These are phyloP conservation scores for Noctuana brunneofusca DNA, from an alignment of 2,888 invertebrate species.

Conservation along the genomic window DNA sequence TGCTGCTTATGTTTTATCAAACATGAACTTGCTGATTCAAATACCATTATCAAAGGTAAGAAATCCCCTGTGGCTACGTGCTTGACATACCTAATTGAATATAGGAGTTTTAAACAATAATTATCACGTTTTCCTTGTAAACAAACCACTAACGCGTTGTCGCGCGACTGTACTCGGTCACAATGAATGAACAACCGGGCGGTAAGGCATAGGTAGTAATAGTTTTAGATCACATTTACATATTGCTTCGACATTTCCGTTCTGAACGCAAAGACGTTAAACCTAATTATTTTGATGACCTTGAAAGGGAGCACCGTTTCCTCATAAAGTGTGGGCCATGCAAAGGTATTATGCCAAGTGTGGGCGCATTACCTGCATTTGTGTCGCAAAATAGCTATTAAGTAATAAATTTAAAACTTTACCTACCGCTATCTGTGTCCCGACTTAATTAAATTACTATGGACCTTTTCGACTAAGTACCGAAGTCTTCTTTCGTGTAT, in stretches of 20 bases:
- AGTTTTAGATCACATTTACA: constrained; percentile 67
- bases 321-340: constrained; percentile 59
- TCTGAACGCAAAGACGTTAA: constrained; percentile 52
- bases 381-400: constrained; percentile 49
- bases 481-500: too few relatives aligned
- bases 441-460: constrained; percentile 20
- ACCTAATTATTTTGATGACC: constrained; percentile 67
- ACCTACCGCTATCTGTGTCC: constrained; percentile 7
- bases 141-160: constrained; percentile 11
- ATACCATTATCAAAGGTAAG: background rate
- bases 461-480: constrained; percentile 5
- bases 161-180: constrained; percentile 57
- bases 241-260: constrained; percentile 77
- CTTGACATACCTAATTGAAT: background rate
- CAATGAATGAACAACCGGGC: constrained; percentile 73
- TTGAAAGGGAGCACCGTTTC: constrained; percentile 56
- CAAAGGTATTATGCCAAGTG: constrained; percentile 34
- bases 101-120: background rate
- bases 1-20: background rate
- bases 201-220: constrained; percentile 57
- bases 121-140: constrained; percentile 9
- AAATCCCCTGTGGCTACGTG: constrained; percentile 6
- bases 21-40: constrained; percentile 13
- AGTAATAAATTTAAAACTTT: constrained; percentile 38
- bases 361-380: constrained; percentile 35